Evolutionary conservation across 2,888 invertebrate genomes (phyloP), one percentile per base, ranked within the genome.

Genomic region (Hecatera dysodea): DNA sequence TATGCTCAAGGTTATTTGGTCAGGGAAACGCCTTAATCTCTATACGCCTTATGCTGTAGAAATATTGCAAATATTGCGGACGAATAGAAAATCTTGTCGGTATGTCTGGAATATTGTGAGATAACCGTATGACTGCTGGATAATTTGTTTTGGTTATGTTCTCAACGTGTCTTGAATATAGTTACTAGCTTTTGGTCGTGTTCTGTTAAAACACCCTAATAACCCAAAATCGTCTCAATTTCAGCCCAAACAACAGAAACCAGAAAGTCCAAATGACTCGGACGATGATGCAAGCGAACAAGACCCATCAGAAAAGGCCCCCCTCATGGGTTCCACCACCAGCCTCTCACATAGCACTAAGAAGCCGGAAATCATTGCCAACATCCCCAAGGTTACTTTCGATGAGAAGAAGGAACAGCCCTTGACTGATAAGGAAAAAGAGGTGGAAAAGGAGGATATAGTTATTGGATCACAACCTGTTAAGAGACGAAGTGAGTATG

Each of bases 301-400:
- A 29, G 94, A 95, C 62, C 93, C 93, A 0, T 95, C 96, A 1
- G 96, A 96, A 86, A 93, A 93, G 56, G 95, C 94, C 0, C 96
- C 96, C 0, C 93, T 96, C 42, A 96, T 96, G 96, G 94, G 93
- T 66, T 94, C 94, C 67, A 92, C 93, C 0, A 86, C 83, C 29
- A 95, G 92, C 75, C 86, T 95, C 7, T 76, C 90, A 0, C 90
- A 90, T 46, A 79, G 82, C 1, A 85, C 67, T 42, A 94, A 92
- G 80, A 95, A 94, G 61, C 95, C 95, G 0, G 95, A 95, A 78
- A 94, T 95, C 48, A 93, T 95, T n/a, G 89, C 94, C 63, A 95
- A 95, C 61, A 86, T 95, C 48, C 95, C 95, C 50, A 96, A 95
- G 81, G 92, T 93, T 3, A 88, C 88, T 8, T 91, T 92, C 22